Percentiles rank a stretch among this genome's conserved stretches.
These are phyloP conservation scores for Maniola hyperantus DNA, from an alignment of 2,888 invertebrate genomes.

Conservation along the genomic window DNA sequence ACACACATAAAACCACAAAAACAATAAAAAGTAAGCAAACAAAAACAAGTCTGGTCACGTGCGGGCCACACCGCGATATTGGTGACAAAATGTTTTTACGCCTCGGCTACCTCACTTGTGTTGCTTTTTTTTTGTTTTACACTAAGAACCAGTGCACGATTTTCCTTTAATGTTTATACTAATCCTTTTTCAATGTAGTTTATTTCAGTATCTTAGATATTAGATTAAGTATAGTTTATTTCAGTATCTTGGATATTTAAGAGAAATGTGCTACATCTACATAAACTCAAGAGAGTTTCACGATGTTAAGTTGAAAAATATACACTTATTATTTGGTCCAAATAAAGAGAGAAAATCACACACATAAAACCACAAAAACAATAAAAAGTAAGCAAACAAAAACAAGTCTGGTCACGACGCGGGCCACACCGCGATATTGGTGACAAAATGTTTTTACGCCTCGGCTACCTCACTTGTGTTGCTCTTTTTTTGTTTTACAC, in stretches of 20 bases:
- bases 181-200: no score
- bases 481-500: constrained; percentile 36
- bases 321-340: no score
- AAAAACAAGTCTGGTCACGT: constrained; percentile 47
- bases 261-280: no score
- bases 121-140: constrained; percentile 37
- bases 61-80: constrained; percentile 48
- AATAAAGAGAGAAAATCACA: background rate
- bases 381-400: constrained; percentile 36
- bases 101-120: constrained; percentile 46
- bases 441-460: constrained; percentile 72
- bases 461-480: constrained; percentile 41
- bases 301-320: no score
- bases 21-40: constrained; percentile 33
- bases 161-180: no score
- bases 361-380: constrained; percentile 1
- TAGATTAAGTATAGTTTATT: no score
- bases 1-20: background rate
- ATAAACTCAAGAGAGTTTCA: no score
- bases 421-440: constrained; percentile 49
- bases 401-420: constrained; percentile 48
- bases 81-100: constrained; percentile 71
- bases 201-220: no score
- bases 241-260: no score
- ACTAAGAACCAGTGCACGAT: constrained; percentile 10